Evolutionary conservation across 2,888 invertebrate genomes (phyloP).

Genomic region (Tetranychus piercei): DNA sequence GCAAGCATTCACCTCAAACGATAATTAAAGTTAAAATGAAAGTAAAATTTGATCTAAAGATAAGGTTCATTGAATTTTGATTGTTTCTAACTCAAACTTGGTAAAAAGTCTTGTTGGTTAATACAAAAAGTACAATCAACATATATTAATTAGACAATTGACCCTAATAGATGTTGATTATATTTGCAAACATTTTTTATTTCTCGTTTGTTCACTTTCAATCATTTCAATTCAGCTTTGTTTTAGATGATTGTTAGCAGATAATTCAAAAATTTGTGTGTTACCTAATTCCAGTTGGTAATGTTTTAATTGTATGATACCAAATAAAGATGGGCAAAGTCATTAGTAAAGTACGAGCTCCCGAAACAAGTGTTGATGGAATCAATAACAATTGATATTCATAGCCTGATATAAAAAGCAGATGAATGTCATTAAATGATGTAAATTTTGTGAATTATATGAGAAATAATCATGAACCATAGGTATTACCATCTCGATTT

Average conservation of each 20-base stretch:
- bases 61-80: too few species aligned
- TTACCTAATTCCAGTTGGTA: conserved; percentile 27
- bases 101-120: too few species aligned
- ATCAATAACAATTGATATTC: conserved; percentile 22
- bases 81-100: too few species aligned
- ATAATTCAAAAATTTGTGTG: not conserved
- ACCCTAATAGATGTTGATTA: too few species aligned
- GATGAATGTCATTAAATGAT: conserved; percentile 14
- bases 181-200: too few species aligned
- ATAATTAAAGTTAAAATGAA: too few species aligned
- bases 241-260: not conserved
- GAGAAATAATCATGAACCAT: not conserved
- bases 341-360: conserved; percentile 22
- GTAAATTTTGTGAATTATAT: not conserved
- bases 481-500: conserved; percentile 8
- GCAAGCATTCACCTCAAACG: too few species aligned
- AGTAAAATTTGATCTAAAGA: too few species aligned
- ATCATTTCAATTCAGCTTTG: not conserved
- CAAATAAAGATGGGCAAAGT: conserved; percentile 21
- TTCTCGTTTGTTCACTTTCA: not conserved
- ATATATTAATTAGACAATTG: too few species aligned
- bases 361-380: conserved; percentile 23
- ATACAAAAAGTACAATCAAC: too few species aligned
- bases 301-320: conserved; percentile 24
- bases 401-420: not conserved